Evolutionary conservation across 35 echinoderm and acorn worm species (phyloP), one percentile per base, ranked within the genome.

Genomic region (Ophioderma brevispina): DNA sequence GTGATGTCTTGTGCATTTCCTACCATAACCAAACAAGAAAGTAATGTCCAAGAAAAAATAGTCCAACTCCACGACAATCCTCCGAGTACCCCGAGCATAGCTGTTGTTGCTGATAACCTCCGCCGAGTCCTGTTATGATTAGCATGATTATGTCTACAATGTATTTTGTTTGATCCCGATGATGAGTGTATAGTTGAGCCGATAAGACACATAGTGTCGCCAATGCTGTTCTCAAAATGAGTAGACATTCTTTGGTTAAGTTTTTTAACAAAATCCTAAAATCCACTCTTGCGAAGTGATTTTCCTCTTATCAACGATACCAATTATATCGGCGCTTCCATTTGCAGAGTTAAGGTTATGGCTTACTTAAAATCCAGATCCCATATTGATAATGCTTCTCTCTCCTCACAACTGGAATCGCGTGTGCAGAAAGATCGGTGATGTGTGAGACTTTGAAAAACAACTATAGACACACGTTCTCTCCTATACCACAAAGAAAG

Each of bases 1-100:
- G 83, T 85, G 32, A 82, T 43, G 14, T 85, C 83, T 85, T 85
- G 83, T 64, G 83, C 83, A 59, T 63, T 36, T 32, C 46, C 36
- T 23, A 85, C 83, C 17, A 59, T 70, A 8, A 70, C 59, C 59
- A 70, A 25, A 70, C 59, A 70, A 70, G 59, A 70, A 70, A 70
- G 59, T 70, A 70, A 70, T 70, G 59, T 70, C 59, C 59, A 70
- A 70, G 59, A 15, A 70, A 70, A 70, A 70, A 70, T 70, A 70
- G 59, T 70, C 59, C 59, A 70, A 70, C 59, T 70, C 59, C 59
- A 70, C n/a, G 59, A 70, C 59, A 70, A 70, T 70, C 59, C 59
- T 25, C 59, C 59, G n/a, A 70, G 2, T 70, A 70, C 6, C 10
- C 59, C 59, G n/a, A 70, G n/a, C 59, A 70, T 70, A 70, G 59